Conservation (phyloP, 2,888 invertebrate species). For the Bibio marci region DNA sequence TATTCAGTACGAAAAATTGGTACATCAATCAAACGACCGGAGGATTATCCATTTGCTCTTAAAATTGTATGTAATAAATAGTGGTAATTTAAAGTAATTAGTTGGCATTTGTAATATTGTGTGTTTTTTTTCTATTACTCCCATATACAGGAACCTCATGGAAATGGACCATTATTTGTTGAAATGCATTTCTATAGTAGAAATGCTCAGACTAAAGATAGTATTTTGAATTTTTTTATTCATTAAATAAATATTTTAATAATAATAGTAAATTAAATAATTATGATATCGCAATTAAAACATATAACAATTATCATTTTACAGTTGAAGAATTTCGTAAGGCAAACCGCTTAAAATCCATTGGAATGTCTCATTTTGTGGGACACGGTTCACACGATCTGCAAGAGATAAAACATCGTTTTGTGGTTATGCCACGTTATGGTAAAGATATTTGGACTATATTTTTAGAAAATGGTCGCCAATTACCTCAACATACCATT, state of each 20-base stretch:
- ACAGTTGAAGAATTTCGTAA: conserved; percentile 55
- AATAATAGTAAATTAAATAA: conserved; percentile 1
- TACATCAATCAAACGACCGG: conserved; percentile 32
- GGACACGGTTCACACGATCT: conserved; percentile 68
- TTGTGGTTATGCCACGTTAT: conserved; percentile 77
- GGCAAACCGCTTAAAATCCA: conserved; percentile 42
- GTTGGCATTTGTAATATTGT: too few species aligned
- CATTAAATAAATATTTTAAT: neutral
- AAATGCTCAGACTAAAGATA: conserved; percentile 50
- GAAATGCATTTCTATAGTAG: conserved; percentile 83
- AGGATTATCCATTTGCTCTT: conserved; percentile 48
- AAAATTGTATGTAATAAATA: conserved; percentile 53
- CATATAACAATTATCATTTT: too few species aligned
- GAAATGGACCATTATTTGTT: conserved; percentile 86
- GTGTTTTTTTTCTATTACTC: conserved; percentile 6
- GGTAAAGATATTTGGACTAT: conserved; percentile 71
- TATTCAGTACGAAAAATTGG: conserved; percentile 58
- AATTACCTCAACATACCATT: conserved; percentile 55
- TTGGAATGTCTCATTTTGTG: conserved; percentile 74
- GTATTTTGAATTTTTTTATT: conserved; percentile 22
- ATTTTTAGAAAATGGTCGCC: conserved; percentile 45
- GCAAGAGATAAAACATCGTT: conserved; percentile 65
- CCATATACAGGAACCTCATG: conserved; percentile 60
- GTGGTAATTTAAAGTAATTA: too few species aligned
- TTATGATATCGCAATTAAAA: too few species aligned